Evolutionary conservation across 2,113 vertebrate species (phyloP), one percentile per base, ranked within the genome.

Genomic region (Dromaius novaehollandiae): DNA sequence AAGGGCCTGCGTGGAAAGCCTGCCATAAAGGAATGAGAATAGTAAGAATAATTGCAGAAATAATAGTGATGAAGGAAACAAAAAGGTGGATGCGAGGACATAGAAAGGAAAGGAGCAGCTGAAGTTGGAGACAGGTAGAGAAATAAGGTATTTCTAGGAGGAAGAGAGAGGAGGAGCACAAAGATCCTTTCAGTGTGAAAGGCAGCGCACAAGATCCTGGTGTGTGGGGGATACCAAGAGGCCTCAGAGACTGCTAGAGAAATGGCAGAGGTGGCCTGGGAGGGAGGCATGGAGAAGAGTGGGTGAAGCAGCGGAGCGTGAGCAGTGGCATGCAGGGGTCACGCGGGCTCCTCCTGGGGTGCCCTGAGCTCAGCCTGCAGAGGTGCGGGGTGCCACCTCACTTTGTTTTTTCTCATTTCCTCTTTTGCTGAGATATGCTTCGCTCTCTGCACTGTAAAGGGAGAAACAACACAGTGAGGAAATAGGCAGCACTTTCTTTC

Each of bases 121-220:
- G 42, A 48, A 42, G 84, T 4, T 66, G 40, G 38, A 58, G 48
- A 34, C 48, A 32, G 18, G 19, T 11, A n/a, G 77, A 60, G 50
- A 74, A 38, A 13, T n/a, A 55, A 71, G 40, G 75, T 30, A 17
- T 93, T 78, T 17, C 18, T 46, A 26, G 68, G 55, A 56, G 80
- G 44, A 60, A 36, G 32, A 36, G 34, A 77, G 26, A 40, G 81
- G 46, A 7, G n/a, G 12, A 87, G 8, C n/a, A 26, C 16, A 21
- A 40, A 68, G 7, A 60, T 46, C 13, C 14, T 88, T 86, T 53
- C 0, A 0, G 4, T 8, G 2, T 48, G 18, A 40, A 13, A 15
- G 65, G 7, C 46, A 48, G 18, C 19, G 44, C 44, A 48, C 46
- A 48, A 48, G 46, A 19, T 18, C 46, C 46, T 48, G 46, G 18